Evolutionary conservation across 2,888 invertebrate genomes (phyloP).

Genomic region (Leptinotarsa haldemani): DNA sequence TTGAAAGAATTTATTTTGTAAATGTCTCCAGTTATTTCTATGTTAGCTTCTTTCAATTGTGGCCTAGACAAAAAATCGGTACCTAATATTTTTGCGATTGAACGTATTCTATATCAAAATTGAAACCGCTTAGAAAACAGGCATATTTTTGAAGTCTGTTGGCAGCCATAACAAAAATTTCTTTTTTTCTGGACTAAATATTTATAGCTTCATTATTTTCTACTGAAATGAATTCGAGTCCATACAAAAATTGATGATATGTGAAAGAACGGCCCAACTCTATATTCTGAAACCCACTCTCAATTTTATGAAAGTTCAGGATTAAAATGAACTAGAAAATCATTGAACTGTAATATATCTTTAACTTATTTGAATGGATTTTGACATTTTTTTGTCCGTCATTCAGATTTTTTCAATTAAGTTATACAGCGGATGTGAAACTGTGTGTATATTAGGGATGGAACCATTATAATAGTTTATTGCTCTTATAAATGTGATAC

Average conservation of each 20-base stretch:
- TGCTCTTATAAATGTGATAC: not conserved
- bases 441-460: no score
- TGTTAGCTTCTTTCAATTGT: no score
- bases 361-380: conserved; percentile 30
- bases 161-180: conserved; percentile 56
- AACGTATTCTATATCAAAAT: no score
- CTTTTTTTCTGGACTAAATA: conserved; percentile 53
- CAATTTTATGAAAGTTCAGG: not conserved
- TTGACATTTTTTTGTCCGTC: conserved; percentile 33
- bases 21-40: no score
- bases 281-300: not conserved
- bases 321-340: conserved; percentile 39
- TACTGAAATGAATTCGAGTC: conserved; percentile 21
- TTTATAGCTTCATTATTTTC: conserved; percentile 36
- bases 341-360: conserved; percentile 29
- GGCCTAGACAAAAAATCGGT: no score
- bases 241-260: conserved; percentile 59
- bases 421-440: no score
- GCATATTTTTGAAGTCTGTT: conserved; percentile 44
- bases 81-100: no score
- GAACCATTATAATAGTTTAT: no score
- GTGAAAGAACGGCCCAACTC: not conserved
- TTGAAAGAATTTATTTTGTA: no score
- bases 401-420: not conserved
- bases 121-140: no score